A percentile compares a stretch with the other conserved stretches of the same genome.
These are phyloP conservation scores for Tortrix viridana DNA, from an alignment of 2,888 invertebrate genomes.

Conservation along the genomic window DNA sequence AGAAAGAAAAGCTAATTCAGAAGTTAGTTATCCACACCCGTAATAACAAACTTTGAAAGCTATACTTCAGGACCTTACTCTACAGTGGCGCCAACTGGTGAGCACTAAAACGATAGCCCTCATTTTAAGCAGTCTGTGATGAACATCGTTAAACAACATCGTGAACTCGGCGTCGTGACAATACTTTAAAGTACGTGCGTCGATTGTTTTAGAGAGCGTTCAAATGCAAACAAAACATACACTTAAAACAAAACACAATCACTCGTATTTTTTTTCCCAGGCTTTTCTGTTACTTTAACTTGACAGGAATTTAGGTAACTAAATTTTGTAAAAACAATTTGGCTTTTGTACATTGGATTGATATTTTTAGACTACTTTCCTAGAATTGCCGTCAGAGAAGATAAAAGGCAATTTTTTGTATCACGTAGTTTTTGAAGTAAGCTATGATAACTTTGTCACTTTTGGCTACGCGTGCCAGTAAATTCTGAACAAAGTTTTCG, in stretches of 20 bases:
- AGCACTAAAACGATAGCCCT: too few species aligned
- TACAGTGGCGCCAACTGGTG: too few species aligned
- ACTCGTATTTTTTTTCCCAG: slow-evolving; percentile 9
- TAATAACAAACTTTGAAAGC: too few species aligned
- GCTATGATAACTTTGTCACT: slow-evolving; percentile 25
- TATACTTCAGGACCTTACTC: too few species aligned
- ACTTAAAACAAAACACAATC: slow-evolving; percentile 10
- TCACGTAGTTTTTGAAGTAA: slow-evolving; percentile 23
- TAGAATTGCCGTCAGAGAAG: neutral
- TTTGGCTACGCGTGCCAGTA: slow-evolving; percentile 10
- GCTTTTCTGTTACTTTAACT: slow-evolving; percentile 8
- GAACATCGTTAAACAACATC: slow-evolving; percentile 68
- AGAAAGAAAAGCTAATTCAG: too few species aligned
- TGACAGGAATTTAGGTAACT: neutral
- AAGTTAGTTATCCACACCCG: too few species aligned
- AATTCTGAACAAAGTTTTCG: neutral
- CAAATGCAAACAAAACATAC: slow-evolving; percentile 23
- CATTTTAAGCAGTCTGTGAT: slow-evolving; percentile 64
- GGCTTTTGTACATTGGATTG: neutral
- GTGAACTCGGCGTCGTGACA: slow-evolving; percentile 51
- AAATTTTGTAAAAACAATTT: neutral
- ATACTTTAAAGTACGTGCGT: slow-evolving; percentile 25
- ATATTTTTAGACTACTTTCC: neutral
- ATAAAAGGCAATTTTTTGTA: slow-evolving; percentile 16
- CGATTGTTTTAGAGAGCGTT: slow-evolving; percentile 25